phyloP scores from a whole-genome alignment of 2,888 invertebrate genomes.

The Hanleya hanleyi region DNA sequence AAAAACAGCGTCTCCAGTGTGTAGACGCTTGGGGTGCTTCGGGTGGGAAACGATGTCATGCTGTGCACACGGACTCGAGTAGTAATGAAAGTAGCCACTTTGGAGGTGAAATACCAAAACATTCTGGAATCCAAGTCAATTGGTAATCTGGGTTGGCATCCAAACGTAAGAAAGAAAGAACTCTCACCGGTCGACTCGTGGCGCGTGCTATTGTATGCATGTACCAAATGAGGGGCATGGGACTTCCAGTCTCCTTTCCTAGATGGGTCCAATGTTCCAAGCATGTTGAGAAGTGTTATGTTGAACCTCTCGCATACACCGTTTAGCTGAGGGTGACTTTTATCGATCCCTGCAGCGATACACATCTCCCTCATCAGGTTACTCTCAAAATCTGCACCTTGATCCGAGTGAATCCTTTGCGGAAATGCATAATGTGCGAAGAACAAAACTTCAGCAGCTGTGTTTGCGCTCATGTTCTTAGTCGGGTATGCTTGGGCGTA shows the following conservation, averaged over 20 bases:
- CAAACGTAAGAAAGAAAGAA: slow-evolving; percentile 15
- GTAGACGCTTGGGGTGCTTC: too few relatives aligned
- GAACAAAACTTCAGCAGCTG: slow-evolving; percentile 14
- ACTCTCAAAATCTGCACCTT: slow-evolving; percentile 5
- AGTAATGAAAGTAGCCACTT: too few relatives aligned
- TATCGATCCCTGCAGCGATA: background rate
- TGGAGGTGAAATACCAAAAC: too few relatives aligned
- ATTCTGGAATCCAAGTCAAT: too few relatives aligned
- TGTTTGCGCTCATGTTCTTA: slow-evolving; percentile 16
- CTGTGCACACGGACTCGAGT: too few relatives aligned
- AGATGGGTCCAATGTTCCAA: background rate
- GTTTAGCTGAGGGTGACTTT: background rate
- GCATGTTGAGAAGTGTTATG: background rate
- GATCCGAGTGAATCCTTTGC: background rate
- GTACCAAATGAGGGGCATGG: background rate
- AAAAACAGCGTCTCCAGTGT: too few relatives aligned
- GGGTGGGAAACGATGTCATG: too few relatives aligned
- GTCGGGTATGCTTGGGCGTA: slow-evolving; percentile 4
- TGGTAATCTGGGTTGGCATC: too few relatives aligned
- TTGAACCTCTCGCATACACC: slow-evolving; percentile 7
- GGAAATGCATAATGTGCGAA: slow-evolving; percentile 18
- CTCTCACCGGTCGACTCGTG: slow-evolving; percentile 2
- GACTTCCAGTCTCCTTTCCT: slow-evolving; percentile 8
- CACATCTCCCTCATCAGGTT: background rate
- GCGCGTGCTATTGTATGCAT: slow-evolving; percentile 16